Base-by-base conservation (phyloP, 1,140 invertebrate genomes). In the Lucilia sericata region DNA sequence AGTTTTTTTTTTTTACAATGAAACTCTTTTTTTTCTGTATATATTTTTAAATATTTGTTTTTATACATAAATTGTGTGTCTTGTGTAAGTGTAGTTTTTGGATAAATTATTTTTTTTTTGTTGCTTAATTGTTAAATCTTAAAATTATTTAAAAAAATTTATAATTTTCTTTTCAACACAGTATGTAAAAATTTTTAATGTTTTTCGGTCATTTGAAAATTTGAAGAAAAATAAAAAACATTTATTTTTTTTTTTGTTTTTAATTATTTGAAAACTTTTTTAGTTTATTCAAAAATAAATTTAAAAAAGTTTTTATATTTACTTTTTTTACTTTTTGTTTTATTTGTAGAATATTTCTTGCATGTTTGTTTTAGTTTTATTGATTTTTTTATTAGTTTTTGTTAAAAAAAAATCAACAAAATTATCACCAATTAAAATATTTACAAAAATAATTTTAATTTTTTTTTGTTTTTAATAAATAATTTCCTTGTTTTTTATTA, bases 41-140 rank as follows among this genome's bases (percentile, higher is more conserved):
- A 2, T 12, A 70, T 10, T 7, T 70, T 8, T 70, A n/a, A 70
- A 2, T 70, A 70, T 70, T 70, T 70, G 21, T 21, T 70, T 70
- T 70, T 21, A 21, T 55, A 55, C 12, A 70, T 70, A 70, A 17
- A 17, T 70, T 70, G 17, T 70, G 65, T 21, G 14, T n/a, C n/a
- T 65, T 19, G 60, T 19, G 65, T 19, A 42, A 42, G 42, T 42
- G 42, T 42, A 42, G 7, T 70, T 25, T 70, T 55, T 70, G 9
- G 21, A 19, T 65, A 65, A 65, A 65, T 83, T 9, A 12, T 30
- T 60, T 60, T 42, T 65, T 70, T 86, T 86, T n/a, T n/a, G n/a
- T n/a, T n/a, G n/a, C 86, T 84, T 87, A 8, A 47, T n/a, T 25
- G 87, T 19, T 25, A 88, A 84, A 84, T 87, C 80, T 86, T 88